Evolutionary conservation across 2,888 invertebrate species (phyloP), one percentile per base, ranked within the genome.

Genomic region (Litoditis marina): DNA sequence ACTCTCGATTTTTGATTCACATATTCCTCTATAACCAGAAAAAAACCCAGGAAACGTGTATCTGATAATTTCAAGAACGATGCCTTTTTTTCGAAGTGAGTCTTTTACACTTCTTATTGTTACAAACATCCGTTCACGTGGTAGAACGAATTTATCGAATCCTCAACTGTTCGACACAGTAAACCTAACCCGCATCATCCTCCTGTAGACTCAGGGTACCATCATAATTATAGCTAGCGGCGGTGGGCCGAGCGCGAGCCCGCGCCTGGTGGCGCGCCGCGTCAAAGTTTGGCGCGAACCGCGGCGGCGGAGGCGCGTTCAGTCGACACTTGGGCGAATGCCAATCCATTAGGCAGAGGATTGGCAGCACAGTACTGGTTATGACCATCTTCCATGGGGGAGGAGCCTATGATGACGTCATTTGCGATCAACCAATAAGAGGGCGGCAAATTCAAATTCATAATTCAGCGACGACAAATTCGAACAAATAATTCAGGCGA

Each of bases 271-370:
- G 27, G 16, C 59, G 36, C 54, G 42, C 31, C 2, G 49, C 47
- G 54, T 63, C 69, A 50, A 61, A 74, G 56, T 74, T 74, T 22
- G 74, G 69, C 36, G 74, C 74, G 58, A 80, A 80, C 31, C 80
- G 80, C 44, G 75, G 73, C 56, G 78, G 77, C 7, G 73, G 74
- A 25, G 75, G 70, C n/a, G 66, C 69, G 50, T 78, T 74, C n/a
- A 78, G 69, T 30, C 72, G 70, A 63, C 80, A 81, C 53, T 77
- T 71, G 27, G 77, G 73, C 44, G 78, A 73, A 49, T 78, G 66
- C 80, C 80, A 81, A 50, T 81, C 79, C 67, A 81, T 74, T 27
- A 81, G 70, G 59, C 81, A 81, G 28, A 80, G 65, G 61, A 81
- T 79, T 28, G 81, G 77, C 54, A 73, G 71, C 36, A 78, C 68